Evolutionary conservation across 2,888 invertebrate genomes (phyloP).

Genomic region (Matsumyia berberina): DNA sequence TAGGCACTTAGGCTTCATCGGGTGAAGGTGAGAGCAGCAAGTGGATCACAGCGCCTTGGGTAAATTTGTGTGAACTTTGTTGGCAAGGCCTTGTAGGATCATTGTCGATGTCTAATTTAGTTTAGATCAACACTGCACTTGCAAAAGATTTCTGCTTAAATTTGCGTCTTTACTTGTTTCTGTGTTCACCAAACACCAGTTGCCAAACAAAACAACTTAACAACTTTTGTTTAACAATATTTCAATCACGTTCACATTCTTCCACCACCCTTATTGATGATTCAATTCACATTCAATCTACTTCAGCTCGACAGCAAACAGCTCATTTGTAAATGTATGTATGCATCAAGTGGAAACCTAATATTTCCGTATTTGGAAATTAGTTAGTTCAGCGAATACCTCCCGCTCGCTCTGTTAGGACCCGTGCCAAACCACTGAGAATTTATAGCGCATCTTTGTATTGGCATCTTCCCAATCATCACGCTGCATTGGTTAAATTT

Average conservation of each 20-base stretch:
- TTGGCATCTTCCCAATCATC: conserved; percentile 31
- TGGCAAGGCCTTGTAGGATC: too few relatives aligned
- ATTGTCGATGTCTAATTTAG: too few relatives aligned
- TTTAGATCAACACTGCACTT: too few relatives aligned
- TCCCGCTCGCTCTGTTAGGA: conserved; percentile 2
- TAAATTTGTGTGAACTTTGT: too few relatives aligned
- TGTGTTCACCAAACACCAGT: not conserved
- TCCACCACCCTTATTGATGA: conserved; percentile 20
- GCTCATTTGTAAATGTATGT: not conserved
- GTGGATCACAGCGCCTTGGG: too few relatives aligned
- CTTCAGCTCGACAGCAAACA: conserved; percentile 13
- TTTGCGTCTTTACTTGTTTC: not conserved
- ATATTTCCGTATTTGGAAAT: conserved; percentile 49
- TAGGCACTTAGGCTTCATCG: too few relatives aligned
- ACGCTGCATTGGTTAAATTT: not conserved
- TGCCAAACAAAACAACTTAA: not conserved
- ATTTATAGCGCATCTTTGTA: conserved; percentile 8
- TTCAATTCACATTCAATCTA: conserved; percentile 45
- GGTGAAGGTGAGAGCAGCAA: too few relatives aligned
- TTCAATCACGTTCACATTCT: conserved; percentile 25
- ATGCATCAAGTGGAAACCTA: conserved; percentile 7
- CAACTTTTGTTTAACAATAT: not conserved
- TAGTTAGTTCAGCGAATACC: not conserved
- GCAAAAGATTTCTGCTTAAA: not conserved
- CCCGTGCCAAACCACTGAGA: not conserved